phyloP scores from a whole-genome alignment of 2,888 invertebrate species.

The Drosophila eohydei region DNA sequence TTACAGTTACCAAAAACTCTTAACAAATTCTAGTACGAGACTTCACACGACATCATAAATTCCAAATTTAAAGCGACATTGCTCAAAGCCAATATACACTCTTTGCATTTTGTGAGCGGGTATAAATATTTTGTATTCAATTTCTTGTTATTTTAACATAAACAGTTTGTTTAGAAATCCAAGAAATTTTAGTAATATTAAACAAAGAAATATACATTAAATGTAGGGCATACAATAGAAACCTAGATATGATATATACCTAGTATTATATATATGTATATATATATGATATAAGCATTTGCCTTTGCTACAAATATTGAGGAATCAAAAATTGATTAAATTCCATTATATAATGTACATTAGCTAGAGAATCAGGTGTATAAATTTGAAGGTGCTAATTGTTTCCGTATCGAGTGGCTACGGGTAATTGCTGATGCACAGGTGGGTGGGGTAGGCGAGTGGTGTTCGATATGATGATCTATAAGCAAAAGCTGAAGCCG shows the following conservation, averaged over 20 bases:
- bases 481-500: background rate
- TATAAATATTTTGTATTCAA: conserved; percentile 6
- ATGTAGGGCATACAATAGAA: background rate
- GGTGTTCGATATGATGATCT: conserved; percentile 7
- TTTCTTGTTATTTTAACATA: conserved; percentile 2
- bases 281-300: background rate
- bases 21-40: no score
- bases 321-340: background rate
- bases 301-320: background rate
- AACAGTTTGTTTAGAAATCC: background rate
- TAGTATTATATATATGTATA: background rate
- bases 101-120: background rate
- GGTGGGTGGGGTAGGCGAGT: background rate
- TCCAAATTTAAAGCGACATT: no score
- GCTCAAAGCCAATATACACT: background rate
- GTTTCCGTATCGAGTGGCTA: conserved; percentile 5
- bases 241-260: no score
- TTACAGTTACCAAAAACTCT: no score
- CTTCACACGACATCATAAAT: no score
- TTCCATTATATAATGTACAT: background rate
- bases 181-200: background rate
- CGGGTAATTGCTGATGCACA: conserved; percentile 12
- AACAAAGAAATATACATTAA: background rate
- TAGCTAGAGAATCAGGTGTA: background rate
- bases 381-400: conserved; percentile 16